A percentile compares a stretch with the other conserved stretches of the same genome.
These are phyloP conservation scores for Acholoe squamosa DNA, from an alignment of 2,888 invertebrate genomes.

Conservation along the genomic window DNA sequence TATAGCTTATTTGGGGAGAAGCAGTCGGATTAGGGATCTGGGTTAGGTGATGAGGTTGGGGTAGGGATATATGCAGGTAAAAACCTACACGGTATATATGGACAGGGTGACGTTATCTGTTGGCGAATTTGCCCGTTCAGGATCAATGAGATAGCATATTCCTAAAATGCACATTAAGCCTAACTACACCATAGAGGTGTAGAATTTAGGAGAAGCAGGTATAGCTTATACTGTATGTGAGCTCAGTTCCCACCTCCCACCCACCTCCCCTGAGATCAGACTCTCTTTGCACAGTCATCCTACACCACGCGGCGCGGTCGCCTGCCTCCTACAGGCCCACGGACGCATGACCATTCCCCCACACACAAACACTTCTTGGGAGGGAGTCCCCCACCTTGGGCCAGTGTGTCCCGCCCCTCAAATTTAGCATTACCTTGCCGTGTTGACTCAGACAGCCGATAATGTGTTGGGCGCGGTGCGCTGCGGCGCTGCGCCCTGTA, in stretches of 20 bases:
- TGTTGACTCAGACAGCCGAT: slow-evolving; percentile 60
- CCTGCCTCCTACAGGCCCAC: not conserved
- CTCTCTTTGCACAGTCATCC: slow-evolving; percentile 37
- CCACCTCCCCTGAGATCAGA: not conserved
- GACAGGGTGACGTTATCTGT: no score
- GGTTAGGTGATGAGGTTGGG: no score
- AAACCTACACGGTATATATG: no score
- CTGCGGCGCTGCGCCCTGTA: not conserved
- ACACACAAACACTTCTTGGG: not conserved
- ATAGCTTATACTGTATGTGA: no score
- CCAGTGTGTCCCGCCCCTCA: slow-evolving; percentile 48
- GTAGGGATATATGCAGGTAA: no score
- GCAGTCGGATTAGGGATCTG: no score
- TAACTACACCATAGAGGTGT: no score
- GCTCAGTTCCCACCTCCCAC: not conserved
- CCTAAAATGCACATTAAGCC: no score
- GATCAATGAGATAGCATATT: no score
- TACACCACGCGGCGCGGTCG: not conserved
- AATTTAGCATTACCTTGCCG: slow-evolving; percentile 33
- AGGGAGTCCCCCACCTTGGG: not conserved
- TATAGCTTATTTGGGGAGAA: no score
- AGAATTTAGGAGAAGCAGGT: no score
- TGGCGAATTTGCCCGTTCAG: no score
- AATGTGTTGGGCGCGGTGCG: slow-evolving; percentile 52
- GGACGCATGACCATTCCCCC: slow-evolving; percentile 2